Evolutionary conservation across 1,140 invertebrate species (phyloP).

Genomic region (Nylanderia fulva): DNA sequence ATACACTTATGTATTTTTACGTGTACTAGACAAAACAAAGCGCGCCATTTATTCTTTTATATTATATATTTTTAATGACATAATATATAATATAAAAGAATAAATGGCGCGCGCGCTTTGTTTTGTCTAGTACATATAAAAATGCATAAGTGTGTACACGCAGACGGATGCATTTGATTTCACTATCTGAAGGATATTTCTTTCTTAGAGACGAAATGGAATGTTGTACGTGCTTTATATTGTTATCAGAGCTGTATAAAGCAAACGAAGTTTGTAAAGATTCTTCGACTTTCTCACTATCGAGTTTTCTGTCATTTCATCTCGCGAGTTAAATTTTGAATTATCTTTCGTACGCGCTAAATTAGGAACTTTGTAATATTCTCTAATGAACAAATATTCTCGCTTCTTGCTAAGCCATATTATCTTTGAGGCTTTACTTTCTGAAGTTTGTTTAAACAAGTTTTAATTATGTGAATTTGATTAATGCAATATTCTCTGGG

Average conservation of each 20-base stretch:
- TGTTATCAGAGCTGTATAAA: neutral
- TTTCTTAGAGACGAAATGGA: slow-evolving; percentile 12
- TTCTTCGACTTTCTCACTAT: slow-evolving; percentile 21
- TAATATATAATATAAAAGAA: too few species aligned
- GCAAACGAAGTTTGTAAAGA: slow-evolving; percentile 15
- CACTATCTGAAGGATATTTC: neutral
- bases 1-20: too few species aligned
- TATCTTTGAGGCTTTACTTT: slow-evolving; percentile 31
- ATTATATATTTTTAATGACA: too few species aligned
- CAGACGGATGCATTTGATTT: neutral
- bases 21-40: too few species aligned
- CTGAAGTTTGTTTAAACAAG: slow-evolving; percentile 18
- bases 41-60: too few species aligned
- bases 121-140: too few species aligned
- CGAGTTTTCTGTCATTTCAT: slow-evolving; percentile 24
- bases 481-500: slow-evolving; percentile 14
- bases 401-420: slow-evolving; percentile 19
- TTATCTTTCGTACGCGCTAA: neutral
- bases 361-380: slow-evolving; percentile 17
- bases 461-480: slow-evolving; percentile 47
- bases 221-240: slow-evolving; percentile 6
- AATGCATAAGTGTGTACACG: neutral
- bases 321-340: neutral
- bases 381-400: slow-evolving; percentile 50
- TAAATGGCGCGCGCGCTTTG: too few species aligned